phyloP scores from a whole-genome alignment of 2,113 vertebrate genomes.

The Cochlearius cochlearius region DNA sequence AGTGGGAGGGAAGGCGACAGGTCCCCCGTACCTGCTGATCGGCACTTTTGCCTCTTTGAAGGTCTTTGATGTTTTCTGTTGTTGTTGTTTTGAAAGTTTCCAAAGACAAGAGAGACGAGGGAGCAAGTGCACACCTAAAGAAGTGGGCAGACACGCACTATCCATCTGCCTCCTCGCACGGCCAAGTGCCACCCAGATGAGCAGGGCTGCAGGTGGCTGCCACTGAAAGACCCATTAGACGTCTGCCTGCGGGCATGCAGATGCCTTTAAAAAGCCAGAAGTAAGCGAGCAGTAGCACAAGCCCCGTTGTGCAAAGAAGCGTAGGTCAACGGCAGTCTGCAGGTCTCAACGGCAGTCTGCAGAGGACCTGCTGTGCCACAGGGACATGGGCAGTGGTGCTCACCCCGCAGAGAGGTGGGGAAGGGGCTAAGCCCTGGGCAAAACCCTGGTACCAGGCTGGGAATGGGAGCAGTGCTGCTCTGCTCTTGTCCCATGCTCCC shows the following conservation, averaged over 20 bases:
- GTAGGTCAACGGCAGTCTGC: neutral
- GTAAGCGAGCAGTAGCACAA: neutral
- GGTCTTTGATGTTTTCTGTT: no score
- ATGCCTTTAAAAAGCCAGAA: neutral
- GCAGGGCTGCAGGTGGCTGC: neutral
- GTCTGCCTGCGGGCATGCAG: neutral
- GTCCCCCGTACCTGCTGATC: neutral
- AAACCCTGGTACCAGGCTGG: neutral
- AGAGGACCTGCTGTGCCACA: neutral
- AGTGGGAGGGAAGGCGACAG: neutral
- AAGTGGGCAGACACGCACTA: neutral
- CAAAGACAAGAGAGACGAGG: neutral
- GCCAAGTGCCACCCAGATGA: no score
- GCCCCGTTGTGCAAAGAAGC: fast-evolving
- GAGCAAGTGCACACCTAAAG: neutral
- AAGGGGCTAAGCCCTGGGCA: neutral
- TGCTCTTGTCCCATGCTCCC: fast-evolving
- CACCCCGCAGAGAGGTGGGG: no score
- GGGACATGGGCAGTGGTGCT: neutral
- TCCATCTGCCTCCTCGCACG: fast-evolving
- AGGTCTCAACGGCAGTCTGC: neutral
- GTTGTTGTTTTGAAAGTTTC: neutral
- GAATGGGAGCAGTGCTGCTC: neutral
- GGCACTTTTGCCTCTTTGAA: neutral
- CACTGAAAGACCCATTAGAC: fast-evolving